Evolutionary conservation across 2,113 vertebrate species (phyloP), one percentile per base, ranked within the genome.

Genomic region (Nettapus auritus): DNA sequence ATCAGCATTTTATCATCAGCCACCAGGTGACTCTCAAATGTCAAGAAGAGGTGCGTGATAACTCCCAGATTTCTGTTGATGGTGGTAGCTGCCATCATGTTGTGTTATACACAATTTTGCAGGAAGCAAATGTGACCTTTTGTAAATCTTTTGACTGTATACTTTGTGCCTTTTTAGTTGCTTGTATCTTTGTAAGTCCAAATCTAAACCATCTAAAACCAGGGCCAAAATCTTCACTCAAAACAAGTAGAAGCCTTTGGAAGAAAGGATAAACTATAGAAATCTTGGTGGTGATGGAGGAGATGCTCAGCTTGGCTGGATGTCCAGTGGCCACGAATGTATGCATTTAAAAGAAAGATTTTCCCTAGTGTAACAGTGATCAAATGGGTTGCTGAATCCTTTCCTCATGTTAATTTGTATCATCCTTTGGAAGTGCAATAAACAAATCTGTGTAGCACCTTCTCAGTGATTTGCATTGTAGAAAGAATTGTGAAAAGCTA

Each of bases 11-110:
- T 95, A 95, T 91, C n/a, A 7, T 94, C 81, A 86, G 53, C 92
- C 26, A 87, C 63, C 89, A 83, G 88, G 85, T 97, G 94, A 96
- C 87, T 96, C 80, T 94, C 73, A 96, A 96, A 96, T 97, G 94
- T 96, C 95, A 96, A 74, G 82, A 82, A 92, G 86, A 97, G 82
- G 91, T 94, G 84, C 46, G 23, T 68, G 77, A 83, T 86, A 82
- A 89, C 71, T 93, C 68, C 68, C 75, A 81, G 88, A 89, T 94
- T 96, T 95, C 80, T 94, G 81, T 87, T 89, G 90, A 64, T 92
- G 68, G 59, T 83, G 60, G 36, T 79, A 81, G 75, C 57, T 95
- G 86, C 74, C 77, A 71, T 95, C 19, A 2, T 64, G 48, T 85
- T 91, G 68, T 40, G 66, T 48, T 80, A 93, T 71, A 46, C 33